Evolutionary conservation across 2,797 vertebrate species (phyloP).

Genomic region (Sebastes trivittatus): DNA sequence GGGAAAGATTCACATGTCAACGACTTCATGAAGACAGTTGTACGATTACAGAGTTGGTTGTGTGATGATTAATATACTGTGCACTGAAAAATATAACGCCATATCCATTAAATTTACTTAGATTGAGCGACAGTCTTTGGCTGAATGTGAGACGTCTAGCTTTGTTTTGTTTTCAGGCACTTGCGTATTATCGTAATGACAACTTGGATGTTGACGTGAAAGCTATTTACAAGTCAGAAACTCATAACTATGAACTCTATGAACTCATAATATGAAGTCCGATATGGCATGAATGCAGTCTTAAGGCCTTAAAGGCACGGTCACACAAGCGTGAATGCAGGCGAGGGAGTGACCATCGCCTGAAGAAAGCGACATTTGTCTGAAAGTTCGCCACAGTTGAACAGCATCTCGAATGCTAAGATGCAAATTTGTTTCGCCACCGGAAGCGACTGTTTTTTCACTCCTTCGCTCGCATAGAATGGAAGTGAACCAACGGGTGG

Average conservation of each 20-base stretch:
- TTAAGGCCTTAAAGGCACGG: too few species aligned
- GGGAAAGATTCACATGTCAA: not conserved
- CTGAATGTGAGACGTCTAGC: not conserved
- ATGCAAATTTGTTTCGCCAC: too few species aligned
- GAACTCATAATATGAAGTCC: not conserved
- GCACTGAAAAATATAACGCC: not conserved
- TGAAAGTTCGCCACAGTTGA: too few species aligned
- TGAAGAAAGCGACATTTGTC: accelerated
- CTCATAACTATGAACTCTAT: not conserved
- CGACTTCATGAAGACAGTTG: not conserved
- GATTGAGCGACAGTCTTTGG: not conserved
- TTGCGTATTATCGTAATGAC: accelerated
- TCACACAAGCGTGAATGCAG: too few species aligned
- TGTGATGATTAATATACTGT: not conserved
- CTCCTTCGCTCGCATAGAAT: accelerated
- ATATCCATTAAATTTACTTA: not conserved
- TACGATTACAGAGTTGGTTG: not conserved
- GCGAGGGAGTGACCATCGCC: too few species aligned
- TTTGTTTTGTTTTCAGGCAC: not conserved
- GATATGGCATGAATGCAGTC: not conserved
- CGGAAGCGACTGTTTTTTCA: too few species aligned
- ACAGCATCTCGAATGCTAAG: too few species aligned
- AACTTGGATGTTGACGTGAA: not conserved
- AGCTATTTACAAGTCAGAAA: accelerated
- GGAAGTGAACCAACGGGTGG: too few species aligned